Evolutionary conservation across 2,113 vertebrate genomes (phyloP).

Genomic region (Archilochus colubris): DNA sequence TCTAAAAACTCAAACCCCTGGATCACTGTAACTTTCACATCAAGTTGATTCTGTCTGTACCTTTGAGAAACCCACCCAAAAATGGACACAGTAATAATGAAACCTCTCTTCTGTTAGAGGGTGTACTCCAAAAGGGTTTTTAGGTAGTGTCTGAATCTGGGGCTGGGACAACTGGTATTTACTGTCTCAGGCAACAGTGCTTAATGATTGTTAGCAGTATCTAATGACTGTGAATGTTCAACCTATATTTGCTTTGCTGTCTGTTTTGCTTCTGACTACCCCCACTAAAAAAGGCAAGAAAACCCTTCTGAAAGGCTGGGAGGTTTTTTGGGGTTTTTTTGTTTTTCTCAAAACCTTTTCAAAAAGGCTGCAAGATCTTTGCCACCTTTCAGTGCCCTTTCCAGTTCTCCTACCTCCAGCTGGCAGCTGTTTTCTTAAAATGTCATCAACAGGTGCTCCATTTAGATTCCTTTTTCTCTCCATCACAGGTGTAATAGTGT

Average conservation of each 20-base stretch:
- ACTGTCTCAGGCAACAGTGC: background rate
- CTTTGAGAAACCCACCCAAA: background rate
- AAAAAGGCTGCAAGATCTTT: background rate
- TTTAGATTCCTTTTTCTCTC: background rate
- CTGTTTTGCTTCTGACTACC: background rate
- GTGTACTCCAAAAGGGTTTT: background rate
- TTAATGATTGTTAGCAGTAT: slow-evolving; percentile 8
- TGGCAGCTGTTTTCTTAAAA: background rate
- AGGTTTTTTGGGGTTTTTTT: background rate
- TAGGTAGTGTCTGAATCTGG: background rate
- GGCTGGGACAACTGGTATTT: background rate
- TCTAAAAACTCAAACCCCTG: background rate
- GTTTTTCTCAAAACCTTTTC: background rate
- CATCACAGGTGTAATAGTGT: background rate
- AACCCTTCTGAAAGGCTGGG: background rate
- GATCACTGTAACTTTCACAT: background rate
- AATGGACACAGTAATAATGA: background rate
- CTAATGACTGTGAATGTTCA: slow-evolving; percentile 10
- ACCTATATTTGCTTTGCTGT: background rate
- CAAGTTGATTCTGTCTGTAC: background rate
- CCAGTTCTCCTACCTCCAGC: background rate
- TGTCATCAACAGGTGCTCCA: background rate
- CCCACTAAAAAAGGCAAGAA: background rate
- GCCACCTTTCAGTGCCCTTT: background rate
- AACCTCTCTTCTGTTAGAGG: background rate